These are phyloP conservation scores for Netelia fuscicornis DNA, from an alignment of 2,888 invertebrate species.

Conservation along the genomic window DNA sequence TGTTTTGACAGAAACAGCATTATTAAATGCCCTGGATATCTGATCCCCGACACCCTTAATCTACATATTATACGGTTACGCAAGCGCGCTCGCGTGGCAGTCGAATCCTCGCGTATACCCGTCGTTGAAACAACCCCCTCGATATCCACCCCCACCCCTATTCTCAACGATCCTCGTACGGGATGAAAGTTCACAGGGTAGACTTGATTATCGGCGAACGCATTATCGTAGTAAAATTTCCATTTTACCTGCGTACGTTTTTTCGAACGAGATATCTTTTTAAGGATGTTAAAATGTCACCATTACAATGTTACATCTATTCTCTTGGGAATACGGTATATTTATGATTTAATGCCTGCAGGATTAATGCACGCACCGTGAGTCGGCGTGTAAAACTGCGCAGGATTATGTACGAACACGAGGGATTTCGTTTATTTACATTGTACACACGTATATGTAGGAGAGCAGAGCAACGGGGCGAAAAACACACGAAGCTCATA, in stretches of 20 bases:
- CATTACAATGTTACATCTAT: constrained; percentile 6
- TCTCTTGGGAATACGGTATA: constrained; percentile 1
- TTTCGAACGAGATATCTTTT: background rate
- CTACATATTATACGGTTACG: constrained; percentile 84
- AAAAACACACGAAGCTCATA: constrained; percentile 37
- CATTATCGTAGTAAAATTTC: background rate
- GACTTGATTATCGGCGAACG: background rate
- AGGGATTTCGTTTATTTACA: constrained; percentile 59
- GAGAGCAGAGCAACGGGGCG: constrained; percentile 38
- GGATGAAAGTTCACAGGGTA: background rate
- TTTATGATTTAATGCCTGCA: constrained; percentile 16
- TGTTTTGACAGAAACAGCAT: constrained; percentile 85
- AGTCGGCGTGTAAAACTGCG: constrained; percentile 62
- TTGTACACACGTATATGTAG: background rate
- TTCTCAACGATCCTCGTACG: background rate
- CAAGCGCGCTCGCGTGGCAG: constrained; percentile 75
- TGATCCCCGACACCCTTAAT: constrained; percentile 84
- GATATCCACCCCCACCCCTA: constrained; percentile 1
- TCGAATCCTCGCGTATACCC: constrained; percentile 67
- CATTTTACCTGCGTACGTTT: background rate
- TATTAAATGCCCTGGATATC: constrained; percentile 84
- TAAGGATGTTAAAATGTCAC: background rate
- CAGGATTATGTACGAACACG: constrained; percentile 63
- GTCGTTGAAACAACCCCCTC: constrained; percentile 68
- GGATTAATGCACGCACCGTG: constrained; percentile 59